Conservation (phyloP, 2,113 vertebrate species). For the Lophotis ruficrista region DNA sequence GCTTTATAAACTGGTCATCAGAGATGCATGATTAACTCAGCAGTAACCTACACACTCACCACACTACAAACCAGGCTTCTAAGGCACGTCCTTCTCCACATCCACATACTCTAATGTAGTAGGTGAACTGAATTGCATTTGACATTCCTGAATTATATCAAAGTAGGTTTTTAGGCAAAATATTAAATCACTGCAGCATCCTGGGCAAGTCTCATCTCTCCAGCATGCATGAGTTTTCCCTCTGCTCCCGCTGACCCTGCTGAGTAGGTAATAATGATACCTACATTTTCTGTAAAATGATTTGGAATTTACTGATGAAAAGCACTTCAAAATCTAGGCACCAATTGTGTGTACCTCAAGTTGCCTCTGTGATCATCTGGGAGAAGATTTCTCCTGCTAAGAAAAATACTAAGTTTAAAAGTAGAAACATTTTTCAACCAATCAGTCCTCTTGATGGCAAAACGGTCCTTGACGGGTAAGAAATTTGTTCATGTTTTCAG, state of each 20-base stretch:
- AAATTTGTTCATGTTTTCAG: neutral
- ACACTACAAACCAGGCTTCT: neutral
- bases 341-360: neutral
- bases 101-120: neutral
- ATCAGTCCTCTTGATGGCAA: neutral
- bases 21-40: neutral
- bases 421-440: neutral
- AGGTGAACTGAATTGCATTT: neutral
- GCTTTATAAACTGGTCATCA: neutral
- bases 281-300: neutral
- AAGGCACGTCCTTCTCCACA: neutral
- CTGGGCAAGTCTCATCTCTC: neutral
- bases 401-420: neutral
- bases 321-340: neutral
- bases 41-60: neutral
- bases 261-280: neutral
- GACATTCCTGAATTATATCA: neutral
- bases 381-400: neutral
- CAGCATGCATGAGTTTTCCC: neutral
- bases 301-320: constrained; percentile 22
- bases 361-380: neutral
- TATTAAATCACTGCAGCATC: neutral
- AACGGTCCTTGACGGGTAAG: neutral
- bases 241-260: neutral
- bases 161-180: neutral